Conservation (phyloP, 2,888 invertebrate genomes). For the Agrochola litura region DNA sequence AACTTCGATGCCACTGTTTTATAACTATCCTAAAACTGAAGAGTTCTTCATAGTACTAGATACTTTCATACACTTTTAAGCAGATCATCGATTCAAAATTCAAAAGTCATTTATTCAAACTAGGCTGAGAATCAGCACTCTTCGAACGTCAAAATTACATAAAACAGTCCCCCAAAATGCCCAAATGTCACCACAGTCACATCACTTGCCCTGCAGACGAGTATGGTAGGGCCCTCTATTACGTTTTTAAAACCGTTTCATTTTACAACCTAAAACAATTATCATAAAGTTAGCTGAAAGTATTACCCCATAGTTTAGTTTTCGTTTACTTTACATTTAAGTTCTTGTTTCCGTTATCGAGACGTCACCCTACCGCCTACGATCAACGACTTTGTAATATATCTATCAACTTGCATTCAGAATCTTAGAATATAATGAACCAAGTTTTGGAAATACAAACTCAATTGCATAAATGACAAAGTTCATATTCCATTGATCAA, state of each 20-base stretch:
- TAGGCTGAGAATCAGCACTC: no score
- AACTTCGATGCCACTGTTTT: not conserved
- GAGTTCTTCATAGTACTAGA: no score
- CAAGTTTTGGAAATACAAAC: not conserved
- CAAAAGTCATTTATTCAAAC: no score
- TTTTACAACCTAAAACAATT: not conserved
- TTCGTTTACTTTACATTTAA: slow-evolving; percentile 38
- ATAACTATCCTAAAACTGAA: not conserved
- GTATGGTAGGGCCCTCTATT: not conserved
- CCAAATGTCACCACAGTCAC: no score
- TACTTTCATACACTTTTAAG: not conserved
- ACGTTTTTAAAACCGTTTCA: not conserved
- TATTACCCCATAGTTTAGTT: slow-evolving; percentile 18
- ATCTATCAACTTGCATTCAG: slow-evolving; percentile 23
- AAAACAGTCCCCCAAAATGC: no score
- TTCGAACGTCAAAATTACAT: no score
- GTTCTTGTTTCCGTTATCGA: slow-evolving; percentile 76
- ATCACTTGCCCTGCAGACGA: not conserved
- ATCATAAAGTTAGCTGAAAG: slow-evolving; percentile 37
- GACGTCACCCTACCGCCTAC: slow-evolving; percentile 85
- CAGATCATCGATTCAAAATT: no score
- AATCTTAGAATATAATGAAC: not conserved
- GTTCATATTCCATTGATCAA: not conserved
- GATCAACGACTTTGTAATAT: slow-evolving; percentile 60
- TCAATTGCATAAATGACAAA: not conserved